phyloP scores from a whole-genome alignment of 2,888 invertebrate genomes.

The Trilocha varians region DNA sequence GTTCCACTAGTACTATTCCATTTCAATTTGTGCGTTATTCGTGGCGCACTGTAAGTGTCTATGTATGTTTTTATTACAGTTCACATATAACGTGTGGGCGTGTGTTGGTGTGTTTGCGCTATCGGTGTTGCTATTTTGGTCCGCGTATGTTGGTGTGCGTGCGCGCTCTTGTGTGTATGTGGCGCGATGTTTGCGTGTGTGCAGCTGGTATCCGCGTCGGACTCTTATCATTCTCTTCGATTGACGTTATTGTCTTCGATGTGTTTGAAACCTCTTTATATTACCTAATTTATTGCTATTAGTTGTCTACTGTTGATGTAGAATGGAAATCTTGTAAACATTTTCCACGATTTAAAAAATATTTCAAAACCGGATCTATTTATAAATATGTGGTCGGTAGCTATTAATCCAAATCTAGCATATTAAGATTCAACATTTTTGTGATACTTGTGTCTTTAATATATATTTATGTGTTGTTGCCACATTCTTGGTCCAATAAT shows the following conservation, averaged over 20 bases:
- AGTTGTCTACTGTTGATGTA: too few relatives aligned
- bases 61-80: slow-evolving; percentile 69
- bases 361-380: background rate
- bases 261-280: background rate
- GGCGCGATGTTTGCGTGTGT: slow-evolving; percentile 25
- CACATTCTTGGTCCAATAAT: too few relatives aligned
- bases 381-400: background rate
- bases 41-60: slow-evolving; percentile 46
- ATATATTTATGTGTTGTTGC: too few relatives aligned
- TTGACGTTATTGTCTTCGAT: slow-evolving; percentile 33
- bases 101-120: slow-evolving; percentile 70
- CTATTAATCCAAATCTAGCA: background rate
- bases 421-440: background rate
- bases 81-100: slow-evolving; percentile 64
- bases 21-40: slow-evolving; percentile 61
- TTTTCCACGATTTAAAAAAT: background rate
- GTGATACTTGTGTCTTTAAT: too few relatives aligned
- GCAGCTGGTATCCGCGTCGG: slow-evolving; percentile 56
- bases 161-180: slow-evolving; percentile 25
- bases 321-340: background rate
- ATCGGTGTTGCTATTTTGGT: slow-evolving; percentile 65
- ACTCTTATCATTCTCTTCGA: slow-evolving; percentile 55
- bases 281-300: background rate
- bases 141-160: slow-evolving; percentile 28
- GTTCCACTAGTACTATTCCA: slow-evolving; percentile 48